phyloP scores from a whole-genome alignment of 2,888 invertebrate genomes.

The Eristalis pertinax region DNA sequence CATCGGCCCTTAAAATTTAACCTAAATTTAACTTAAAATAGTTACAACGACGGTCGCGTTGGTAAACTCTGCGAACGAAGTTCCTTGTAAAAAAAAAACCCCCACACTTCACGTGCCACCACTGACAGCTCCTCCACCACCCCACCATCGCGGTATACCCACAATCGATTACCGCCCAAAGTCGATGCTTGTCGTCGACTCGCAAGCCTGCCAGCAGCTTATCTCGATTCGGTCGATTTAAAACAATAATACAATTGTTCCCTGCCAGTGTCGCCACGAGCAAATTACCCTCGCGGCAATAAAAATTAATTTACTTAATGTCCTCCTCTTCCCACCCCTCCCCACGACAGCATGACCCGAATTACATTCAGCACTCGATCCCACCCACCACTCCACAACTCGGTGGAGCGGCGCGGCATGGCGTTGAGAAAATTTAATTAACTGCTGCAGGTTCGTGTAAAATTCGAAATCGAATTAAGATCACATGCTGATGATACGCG shows the following conservation, averaged over 20 bases:
- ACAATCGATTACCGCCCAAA: background rate
- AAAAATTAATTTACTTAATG: background rate
- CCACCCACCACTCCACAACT: background rate
- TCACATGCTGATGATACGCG: slow-evolving; percentile 24
- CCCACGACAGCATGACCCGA: background rate
- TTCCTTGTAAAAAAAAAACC: no score
- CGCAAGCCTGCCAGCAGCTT: background rate
- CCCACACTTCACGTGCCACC: no score
- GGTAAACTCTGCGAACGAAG: no score
- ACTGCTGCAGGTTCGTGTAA: slow-evolving; percentile 6
- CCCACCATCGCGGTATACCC: background rate
- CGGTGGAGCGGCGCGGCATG: background rate
- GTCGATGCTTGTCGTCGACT: background rate
- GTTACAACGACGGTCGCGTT: no score
- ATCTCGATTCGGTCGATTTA: background rate
- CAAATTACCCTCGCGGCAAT: background rate
- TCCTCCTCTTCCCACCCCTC: background rate
- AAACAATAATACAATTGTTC: background rate
- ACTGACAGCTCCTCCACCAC: background rate
- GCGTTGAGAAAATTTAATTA: slow-evolving; percentile 52
- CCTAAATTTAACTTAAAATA: no score
- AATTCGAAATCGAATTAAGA: slow-evolving; percentile 62
- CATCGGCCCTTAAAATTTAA: no score
- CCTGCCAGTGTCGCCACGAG: background rate
- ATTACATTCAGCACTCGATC: background rate